Evolutionary conservation across 1,140 invertebrate species (phyloP).

Genomic region (Drosophila prosaltans): DNA sequence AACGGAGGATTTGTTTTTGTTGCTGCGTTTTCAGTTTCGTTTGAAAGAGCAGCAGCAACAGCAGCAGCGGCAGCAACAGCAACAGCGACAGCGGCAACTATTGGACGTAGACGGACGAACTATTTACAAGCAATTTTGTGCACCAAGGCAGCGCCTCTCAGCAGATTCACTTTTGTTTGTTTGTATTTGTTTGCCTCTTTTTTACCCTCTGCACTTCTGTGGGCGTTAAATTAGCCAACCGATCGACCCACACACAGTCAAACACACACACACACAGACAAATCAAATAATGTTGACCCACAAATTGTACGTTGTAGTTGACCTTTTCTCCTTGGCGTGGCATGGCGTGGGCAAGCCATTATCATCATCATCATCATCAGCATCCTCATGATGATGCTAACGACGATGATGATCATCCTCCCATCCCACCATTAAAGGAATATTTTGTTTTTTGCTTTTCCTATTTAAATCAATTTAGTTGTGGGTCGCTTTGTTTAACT

Average conservation of each 20-base stretch:
- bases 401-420: constrained; percentile 3
- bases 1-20: constrained; percentile 55
- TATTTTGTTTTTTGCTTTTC: constrained; percentile 48
- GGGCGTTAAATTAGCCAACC: constrained; percentile 76
- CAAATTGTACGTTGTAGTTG: constrained; percentile 79
- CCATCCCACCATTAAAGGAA: constrained; percentile 61
- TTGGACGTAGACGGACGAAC: constrained; percentile 47
- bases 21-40: constrained; percentile 39
- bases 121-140: constrained; percentile 75
- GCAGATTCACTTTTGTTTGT: constrained; percentile 79
- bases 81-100: background rate
- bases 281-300: constrained; percentile 82
- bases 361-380: constrained; percentile 3
- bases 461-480: constrained; percentile 81
- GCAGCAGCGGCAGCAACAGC: background rate
- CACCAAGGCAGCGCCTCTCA: constrained; percentile 46
- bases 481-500: constrained; percentile 76
- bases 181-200: constrained; percentile 38
- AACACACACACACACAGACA: constrained; percentile 57
- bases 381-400: background rate
- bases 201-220: constrained; percentile 27
- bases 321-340: constrained; percentile 65
- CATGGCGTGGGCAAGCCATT: constrained; percentile 44
- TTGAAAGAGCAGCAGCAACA: constrained; percentile 60
- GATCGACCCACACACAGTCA: constrained; percentile 55